Evolutionary conservation across 2,888 invertebrate genomes (phyloP).

Genomic region (Drosophila lutescens): DNA sequence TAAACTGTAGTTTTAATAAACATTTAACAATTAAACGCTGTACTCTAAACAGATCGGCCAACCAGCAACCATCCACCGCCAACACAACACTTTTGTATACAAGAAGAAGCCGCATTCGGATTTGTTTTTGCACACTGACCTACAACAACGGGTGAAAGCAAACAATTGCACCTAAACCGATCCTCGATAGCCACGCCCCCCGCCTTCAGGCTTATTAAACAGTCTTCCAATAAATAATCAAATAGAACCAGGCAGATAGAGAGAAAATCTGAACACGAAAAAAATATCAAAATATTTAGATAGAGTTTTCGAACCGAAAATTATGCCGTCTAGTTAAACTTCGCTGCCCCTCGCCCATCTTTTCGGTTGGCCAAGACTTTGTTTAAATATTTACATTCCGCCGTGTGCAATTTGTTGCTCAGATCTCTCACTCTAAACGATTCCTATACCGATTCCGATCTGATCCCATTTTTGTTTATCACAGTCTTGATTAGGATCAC

Average conservation of each 20-base stretch:
- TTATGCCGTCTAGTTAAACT: slow-evolving; percentile 63
- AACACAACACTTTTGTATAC: slow-evolving; percentile 32
- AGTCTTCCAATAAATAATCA: slow-evolving; percentile 75
- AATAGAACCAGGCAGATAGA: slow-evolving; percentile 47
- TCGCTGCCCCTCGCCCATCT: slow-evolving; percentile 18
- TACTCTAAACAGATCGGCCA: slow-evolving; percentile 75
- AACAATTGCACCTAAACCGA: slow-evolving; percentile 68
- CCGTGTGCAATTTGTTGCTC: slow-evolving; percentile 51
- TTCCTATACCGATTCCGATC: slow-evolving; percentile 9
- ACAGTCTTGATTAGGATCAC: slow-evolving; percentile 54
- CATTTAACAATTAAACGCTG: slow-evolving; percentile 80
- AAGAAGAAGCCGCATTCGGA: slow-evolving; percentile 42
- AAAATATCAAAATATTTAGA: slow-evolving; percentile 76
- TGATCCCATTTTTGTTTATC: slow-evolving; percentile 31
- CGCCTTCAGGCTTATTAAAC: slow-evolving; percentile 45
- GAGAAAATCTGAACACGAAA: not conserved
- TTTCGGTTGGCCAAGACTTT: slow-evolving; percentile 43
- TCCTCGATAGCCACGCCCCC: slow-evolving; percentile 10
- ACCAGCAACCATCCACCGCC: slow-evolving; percentile 8
- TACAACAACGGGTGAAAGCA: slow-evolving; percentile 78
- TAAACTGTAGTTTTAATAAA: slow-evolving; percentile 79
- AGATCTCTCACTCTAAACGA: slow-evolving; percentile 42
- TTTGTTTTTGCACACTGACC: slow-evolving; percentile 82
- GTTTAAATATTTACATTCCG: slow-evolving; percentile 70
- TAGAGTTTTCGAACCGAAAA: slow-evolving; percentile 49